A percentile compares a stretch with the other conserved stretches of the same genome.
Conservation (phyloP, 2,113 vertebrate genomes). For the Cyprinus carpio region DNA sequence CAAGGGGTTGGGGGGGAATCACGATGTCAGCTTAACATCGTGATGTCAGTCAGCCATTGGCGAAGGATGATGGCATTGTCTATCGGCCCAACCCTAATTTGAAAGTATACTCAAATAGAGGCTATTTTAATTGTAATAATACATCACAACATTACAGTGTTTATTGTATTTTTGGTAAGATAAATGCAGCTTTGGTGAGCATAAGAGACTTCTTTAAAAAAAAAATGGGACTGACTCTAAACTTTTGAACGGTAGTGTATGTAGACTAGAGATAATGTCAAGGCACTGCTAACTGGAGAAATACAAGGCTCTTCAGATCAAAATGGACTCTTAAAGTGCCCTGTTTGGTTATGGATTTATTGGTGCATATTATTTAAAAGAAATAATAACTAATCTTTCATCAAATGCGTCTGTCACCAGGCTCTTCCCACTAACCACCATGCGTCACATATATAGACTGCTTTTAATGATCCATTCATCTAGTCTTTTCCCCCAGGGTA, state of each 20-base stretch:
- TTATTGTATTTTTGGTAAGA: not conserved
- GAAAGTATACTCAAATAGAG: not conserved
- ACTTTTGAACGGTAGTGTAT: not conserved
- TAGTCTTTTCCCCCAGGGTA: not conserved
- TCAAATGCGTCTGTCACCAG: not conserved
- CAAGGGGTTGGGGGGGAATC: too few relatives aligned
- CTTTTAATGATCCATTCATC: not conserved
- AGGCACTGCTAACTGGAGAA: not conserved
- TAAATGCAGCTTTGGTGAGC: not conserved
- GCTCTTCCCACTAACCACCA: not conserved
- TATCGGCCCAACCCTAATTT: too few relatives aligned
- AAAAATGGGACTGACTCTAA: not conserved
- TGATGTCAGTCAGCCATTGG: too few relatives aligned
- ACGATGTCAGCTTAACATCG: too few relatives aligned
- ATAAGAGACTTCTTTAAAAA: not conserved
- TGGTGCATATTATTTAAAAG: not conserved
- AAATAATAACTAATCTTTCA: not conserved
- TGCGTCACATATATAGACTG: not conserved
- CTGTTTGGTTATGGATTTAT: not conserved
- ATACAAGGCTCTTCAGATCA: not conserved
- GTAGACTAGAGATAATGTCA: not conserved
- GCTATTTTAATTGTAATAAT: not conserved
- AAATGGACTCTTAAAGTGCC: not conserved
- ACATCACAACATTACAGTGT: not conserved
- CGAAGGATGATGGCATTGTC: too few relatives aligned